Evolutionary conservation across 2,888 invertebrate species (phyloP), one percentile per base, ranked within the genome.

Genomic region (Drosophila acutilabella): DNA sequence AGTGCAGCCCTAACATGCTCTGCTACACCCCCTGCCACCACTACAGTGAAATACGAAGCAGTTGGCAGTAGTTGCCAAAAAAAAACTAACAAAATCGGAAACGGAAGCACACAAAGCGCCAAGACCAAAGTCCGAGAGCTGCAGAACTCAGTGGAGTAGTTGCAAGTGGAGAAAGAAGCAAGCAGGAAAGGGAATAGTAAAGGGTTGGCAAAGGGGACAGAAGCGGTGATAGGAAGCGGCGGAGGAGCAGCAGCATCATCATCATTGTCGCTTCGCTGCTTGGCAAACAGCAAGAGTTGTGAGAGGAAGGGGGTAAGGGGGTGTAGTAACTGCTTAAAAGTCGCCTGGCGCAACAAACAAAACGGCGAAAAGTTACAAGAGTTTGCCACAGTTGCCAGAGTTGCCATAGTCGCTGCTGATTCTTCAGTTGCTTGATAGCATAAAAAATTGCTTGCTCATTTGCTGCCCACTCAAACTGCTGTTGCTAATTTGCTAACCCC

Each of bases 91-190:
- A 83, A 73, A 78, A 85, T 86, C 83, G 83, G 83, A 88, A 83
- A 86, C 86, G 83, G 83, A 83, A 83, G 87, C 80, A 80, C 87
- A 86, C 88, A 83, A 83, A 88, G 83, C 86, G 83, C 74, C 70
- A 67, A 66, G 59, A 68, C 72, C 72, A 65, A 41, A 54, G 50
- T 38, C 40, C 30, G 53, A 57, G 59, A 30, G 4, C 23, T 40
- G 53, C 6, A 60, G 48, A 48, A 36, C 45, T 68, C 30, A 40
- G 30, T 11, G 40, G 14, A 42, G 50, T 38, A 64, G 56, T 30
- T 20, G 54, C 8, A 54, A 30, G 13, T 16, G 44, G 0, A 36
- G 45, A 1, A 0, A 23, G 36, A 13, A 23, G 23, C 7, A 38
- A 38, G 36, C 5, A 47, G 23, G 8, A 2, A 30, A 8, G 30